phyloP scores from a whole-genome alignment of 2,797 vertebrate species.

The Meriones psammophilus region DNA sequence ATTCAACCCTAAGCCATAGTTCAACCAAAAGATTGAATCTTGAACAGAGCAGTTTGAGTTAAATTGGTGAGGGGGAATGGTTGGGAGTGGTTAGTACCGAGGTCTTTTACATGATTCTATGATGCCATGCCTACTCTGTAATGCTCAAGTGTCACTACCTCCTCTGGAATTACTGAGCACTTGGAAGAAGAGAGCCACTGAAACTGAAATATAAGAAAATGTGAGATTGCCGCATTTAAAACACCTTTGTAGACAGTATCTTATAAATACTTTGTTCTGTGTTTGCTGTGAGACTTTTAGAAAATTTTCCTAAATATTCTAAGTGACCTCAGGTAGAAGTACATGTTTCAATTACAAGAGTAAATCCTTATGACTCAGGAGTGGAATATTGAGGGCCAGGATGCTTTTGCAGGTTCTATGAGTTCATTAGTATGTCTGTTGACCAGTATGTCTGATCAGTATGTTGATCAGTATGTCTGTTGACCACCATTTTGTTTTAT shows the following conservation, averaged over 20 bases:
- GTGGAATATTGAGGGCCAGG: neutral
- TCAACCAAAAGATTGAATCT: neutral
- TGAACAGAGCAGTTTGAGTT: neutral
- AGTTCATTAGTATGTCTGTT: neutral
- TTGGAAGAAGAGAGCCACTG: neutral
- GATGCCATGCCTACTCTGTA: neutral
- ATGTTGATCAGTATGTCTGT: neutral
- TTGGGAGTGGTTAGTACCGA: neutral
- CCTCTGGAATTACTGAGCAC: neutral
- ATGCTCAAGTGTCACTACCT: neutral
- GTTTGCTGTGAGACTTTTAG: neutral
- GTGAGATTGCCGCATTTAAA: neutral
- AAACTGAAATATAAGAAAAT: constrained; percentile 9
- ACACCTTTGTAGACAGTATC: neutral
- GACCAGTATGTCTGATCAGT: too few relatives aligned
- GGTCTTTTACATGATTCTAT: neutral
- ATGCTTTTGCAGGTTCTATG: neutral
- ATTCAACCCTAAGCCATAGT: neutral
- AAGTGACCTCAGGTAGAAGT: neutral
- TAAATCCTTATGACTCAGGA: neutral
- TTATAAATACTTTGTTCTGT: neutral
- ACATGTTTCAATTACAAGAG: neutral
- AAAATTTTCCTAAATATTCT: neutral
- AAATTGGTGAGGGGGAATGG: neutral
- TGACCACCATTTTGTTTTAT: neutral